Conservation (phyloP, 2,888 invertebrate species). For the Mycalesis mineus region DNA sequence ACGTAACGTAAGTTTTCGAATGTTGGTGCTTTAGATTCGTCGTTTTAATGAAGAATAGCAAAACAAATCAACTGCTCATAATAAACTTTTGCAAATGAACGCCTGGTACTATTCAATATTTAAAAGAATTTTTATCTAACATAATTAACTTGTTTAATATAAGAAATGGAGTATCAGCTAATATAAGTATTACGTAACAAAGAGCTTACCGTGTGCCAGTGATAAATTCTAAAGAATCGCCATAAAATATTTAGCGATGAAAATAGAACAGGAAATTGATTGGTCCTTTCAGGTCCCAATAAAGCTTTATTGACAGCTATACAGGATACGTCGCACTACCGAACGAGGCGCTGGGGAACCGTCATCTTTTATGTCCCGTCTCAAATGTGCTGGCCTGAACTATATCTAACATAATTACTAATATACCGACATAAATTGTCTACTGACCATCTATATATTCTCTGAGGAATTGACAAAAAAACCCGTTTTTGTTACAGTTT, state of each 20-base stretch:
- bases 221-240: conserved; percentile 1
- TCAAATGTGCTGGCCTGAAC: conserved; percentile 37
- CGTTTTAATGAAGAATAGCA: no score
- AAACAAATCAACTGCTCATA: no score
- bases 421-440: conserved; percentile 1
- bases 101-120: no score
- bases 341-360: conserved; percentile 48
- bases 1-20: no score
- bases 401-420: conserved; percentile 8
- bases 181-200: no score
- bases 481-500: no score
- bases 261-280: conserved; percentile 57
- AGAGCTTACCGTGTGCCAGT: not conserved
- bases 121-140: no score
- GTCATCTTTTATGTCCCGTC: conserved; percentile 44
- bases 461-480: not conserved
- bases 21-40: no score
- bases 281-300: conserved; percentile 55
- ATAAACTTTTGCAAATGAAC: no score
- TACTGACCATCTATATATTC: not conserved
- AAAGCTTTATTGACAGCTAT: conserved; percentile 52
- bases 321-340: conserved; percentile 38
- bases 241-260: conserved; percentile 19
- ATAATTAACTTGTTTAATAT: no score
- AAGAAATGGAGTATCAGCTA: no score